These are phyloP conservation scores for Tribolium madens DNA, from an alignment of 1,140 invertebrate genomes.

Conservation along the genomic window DNA sequence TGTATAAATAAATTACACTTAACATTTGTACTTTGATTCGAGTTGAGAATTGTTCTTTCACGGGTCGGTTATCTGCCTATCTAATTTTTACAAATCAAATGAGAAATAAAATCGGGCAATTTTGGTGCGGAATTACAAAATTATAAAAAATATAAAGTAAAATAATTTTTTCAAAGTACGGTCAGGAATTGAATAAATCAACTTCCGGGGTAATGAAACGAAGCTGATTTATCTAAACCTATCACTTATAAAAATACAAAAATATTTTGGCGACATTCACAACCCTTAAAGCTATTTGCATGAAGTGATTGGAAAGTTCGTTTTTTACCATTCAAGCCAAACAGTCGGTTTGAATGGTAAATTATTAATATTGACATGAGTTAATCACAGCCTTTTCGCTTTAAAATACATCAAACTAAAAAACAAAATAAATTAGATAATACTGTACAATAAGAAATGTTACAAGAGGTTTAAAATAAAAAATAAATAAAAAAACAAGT, in stretches of 20 bases:
- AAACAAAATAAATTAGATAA: constrained; percentile 10
- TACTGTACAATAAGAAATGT: constrained; percentile 21
- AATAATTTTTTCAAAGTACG: constrained; percentile 3
- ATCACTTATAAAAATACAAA: constrained; percentile 27
- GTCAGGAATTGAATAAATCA: not conserved
- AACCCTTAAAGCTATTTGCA: constrained; percentile 24
- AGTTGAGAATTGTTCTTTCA: constrained; percentile 4
- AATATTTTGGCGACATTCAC: not conserved
- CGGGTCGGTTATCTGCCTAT: not conserved
- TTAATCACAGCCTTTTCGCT: constrained; percentile 12
- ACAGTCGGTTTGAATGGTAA: constrained; percentile 15
- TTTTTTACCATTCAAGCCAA: constrained; percentile 9
- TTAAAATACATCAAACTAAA: constrained; percentile 34
- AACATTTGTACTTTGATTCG: constrained; percentile 19
- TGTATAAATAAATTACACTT: constrained; percentile 19
- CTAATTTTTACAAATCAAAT: constrained; percentile 3
- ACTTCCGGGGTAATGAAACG: not conserved
- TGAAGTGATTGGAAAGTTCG: constrained; percentile 1
- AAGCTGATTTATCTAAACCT: constrained; percentile 22
- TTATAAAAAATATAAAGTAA: constrained; percentile 35
- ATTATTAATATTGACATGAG: constrained; percentile 17
- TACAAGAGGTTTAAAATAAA: constrained; percentile 16
- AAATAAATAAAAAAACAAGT: constrained; percentile 5
- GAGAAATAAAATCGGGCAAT: not conserved
- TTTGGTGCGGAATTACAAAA: constrained; percentile 10